Evolutionary conservation across 2,797 vertebrate species (phyloP), one percentile per base, ranked within the genome.

Genomic region (Hybognathus amarus): DNA sequence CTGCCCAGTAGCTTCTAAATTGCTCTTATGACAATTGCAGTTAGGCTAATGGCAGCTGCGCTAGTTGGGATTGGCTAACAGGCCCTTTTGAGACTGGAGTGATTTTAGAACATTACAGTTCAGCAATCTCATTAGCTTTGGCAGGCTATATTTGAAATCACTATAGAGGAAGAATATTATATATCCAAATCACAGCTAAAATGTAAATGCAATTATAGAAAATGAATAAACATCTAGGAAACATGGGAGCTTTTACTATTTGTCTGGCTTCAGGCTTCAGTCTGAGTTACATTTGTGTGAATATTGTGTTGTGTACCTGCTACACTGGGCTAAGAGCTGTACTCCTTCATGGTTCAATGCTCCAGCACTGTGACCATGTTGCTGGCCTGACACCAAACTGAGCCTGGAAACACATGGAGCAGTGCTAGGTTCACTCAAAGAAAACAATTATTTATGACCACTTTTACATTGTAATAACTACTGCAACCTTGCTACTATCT

Each of bases 301-400:
- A 40, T 40, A 59, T 40, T 11, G 54, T 47, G 38, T 33, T 15
- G 9, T 71, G 38, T 70, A 88, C 86, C 85, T 96, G 92, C 97
- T 96, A 91, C 97, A 97, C 87, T 97, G 97, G 9, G 97, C 97
- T 93, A 98, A 95, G 87, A 97, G 97, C 94, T 97, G 97, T 97
- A 97, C 90, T 98, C 97, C 89, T 97, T 98, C 89, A 97, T 96
- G 95, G 86, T 96, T 96, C 89, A 97, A 95, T 30, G 96, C 91
- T 98, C 97, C 94, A 96, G 88, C 85, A 97, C 94, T n/a, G 97
- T 97, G 93, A 97, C 97, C 91, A 97, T 97, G 93, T 97, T 97
- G 88, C 97, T 98, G 97, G 87, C 96, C 95, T 3, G 97, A 93
- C 91, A 96, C 96, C 69, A n/a, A 96, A 93, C 30, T 95, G 94